These are phyloP conservation scores for Odontamblyopus rebecca DNA, from an alignment of 2,797 vertebrate genomes.

Conservation along the genomic window DNA sequence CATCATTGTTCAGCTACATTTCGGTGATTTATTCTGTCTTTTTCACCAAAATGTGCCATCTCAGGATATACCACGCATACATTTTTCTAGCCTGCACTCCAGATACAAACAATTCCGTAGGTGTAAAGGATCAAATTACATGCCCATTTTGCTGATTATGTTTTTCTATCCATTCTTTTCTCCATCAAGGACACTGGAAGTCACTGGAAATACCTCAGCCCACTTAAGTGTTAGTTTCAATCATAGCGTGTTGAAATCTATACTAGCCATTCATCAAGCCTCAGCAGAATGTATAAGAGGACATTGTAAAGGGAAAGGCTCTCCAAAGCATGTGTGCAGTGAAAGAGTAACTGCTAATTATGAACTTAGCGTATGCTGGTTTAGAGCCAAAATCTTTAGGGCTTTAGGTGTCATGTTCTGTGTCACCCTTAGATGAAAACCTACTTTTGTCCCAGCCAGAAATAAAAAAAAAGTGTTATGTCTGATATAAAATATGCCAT, in stretches of 20 bases:
- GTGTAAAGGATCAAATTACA: slow-evolving; percentile 56
- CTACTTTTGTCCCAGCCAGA: no score
- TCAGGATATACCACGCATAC: slow-evolving; percentile 65
- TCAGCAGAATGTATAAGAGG: not conserved
- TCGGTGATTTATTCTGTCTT: slow-evolving; percentile 44
- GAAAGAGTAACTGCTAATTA: no score
- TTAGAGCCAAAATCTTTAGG: no score
- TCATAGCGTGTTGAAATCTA: not conserved
- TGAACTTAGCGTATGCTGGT: no score
- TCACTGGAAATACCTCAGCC: slow-evolving; percentile 8
- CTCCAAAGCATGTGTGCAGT: no score
- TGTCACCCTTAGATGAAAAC: no score
- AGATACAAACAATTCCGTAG: slow-evolving; percentile 51
- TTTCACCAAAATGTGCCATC: slow-evolving; percentile 60
- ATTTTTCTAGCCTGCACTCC: slow-evolving; percentile 58
- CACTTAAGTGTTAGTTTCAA: not conserved
- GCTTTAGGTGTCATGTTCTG: no score
- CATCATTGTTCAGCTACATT: slow-evolving; percentile 25
- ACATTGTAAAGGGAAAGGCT: no score
- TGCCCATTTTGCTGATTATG: slow-evolving; percentile 44
- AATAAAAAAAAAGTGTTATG: no score
- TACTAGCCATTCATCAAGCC: not conserved
- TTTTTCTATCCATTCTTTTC: slow-evolving; percentile 8
- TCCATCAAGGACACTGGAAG: slow-evolving; percentile 12
- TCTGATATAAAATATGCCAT: no score